These are phyloP conservation scores for Pocillopora damicornis DNA, from an alignment of 64 coral and sea anemone genomes.

Conservation along the genomic window DNA sequence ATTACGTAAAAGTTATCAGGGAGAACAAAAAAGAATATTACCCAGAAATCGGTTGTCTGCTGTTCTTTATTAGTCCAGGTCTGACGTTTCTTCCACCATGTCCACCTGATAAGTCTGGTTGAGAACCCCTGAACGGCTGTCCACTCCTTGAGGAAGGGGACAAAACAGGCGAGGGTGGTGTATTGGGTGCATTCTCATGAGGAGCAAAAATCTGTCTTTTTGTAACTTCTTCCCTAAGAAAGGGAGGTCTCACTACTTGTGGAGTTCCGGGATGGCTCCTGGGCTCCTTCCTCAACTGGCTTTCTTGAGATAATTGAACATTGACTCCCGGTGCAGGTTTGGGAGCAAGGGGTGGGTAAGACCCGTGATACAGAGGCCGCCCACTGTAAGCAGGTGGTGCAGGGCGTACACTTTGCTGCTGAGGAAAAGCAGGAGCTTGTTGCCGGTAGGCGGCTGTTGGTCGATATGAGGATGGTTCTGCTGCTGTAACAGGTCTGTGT, in stretches of 20 bases:
- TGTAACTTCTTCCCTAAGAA: not conserved
- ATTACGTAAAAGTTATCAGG: not conserved
- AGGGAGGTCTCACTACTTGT: not conserved
- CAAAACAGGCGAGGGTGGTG: not conserved
- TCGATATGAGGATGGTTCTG: slow-evolving; percentile 9
- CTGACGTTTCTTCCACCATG: not conserved
- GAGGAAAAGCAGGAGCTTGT: slow-evolving; percentile 13
- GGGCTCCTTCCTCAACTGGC: slow-evolving; percentile 7
- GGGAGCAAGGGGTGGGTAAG: slow-evolving; percentile 25
- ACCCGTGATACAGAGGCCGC: not conserved
- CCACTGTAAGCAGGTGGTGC: slow-evolving; percentile 26
- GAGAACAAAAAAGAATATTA: not conserved
- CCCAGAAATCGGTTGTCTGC: not conserved
- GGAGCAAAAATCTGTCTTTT: slow-evolving; percentile 3
- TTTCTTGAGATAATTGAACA: slow-evolving; percentile 9
- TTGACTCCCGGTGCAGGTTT: slow-evolving; percentile 46
- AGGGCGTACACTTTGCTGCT: slow-evolving; percentile 21
- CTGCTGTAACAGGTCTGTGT: slow-evolving; percentile 18
- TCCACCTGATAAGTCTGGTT: slow-evolving; percentile 27
- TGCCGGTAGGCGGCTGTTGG: slow-evolving; percentile 6
- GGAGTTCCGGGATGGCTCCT: not conserved
- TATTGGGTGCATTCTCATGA: not conserved
- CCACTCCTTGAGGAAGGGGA: not conserved
- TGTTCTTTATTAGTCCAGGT: not conserved
- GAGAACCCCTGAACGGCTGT: slow-evolving; percentile 22